Base-by-base conservation (phyloP, 53 echinoderm and acorn worm genomes). In the Holothuria scabra region DNA sequence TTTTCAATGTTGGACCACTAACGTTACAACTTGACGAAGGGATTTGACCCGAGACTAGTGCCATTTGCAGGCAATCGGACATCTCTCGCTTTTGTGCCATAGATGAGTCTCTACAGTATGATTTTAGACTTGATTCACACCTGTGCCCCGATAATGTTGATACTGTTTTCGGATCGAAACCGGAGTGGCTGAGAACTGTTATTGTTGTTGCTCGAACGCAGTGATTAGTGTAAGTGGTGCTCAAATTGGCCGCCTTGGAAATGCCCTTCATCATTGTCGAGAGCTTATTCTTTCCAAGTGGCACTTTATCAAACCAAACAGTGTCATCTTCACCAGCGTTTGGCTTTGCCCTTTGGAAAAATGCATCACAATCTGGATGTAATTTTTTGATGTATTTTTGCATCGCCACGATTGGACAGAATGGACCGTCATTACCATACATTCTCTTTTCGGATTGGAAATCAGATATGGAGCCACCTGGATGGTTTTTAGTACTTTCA, bases 141-240 rank as follows among this genome's bases (percentile, higher is more conserved):
- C 86, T 28, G 20, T 85, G 75, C 10, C 85, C 61, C 1, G 59
- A 59, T 2, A 85, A 21, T 19, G 44, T 67, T 60, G 57, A 48
- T n/a, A 80, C 81, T 23, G 56, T 30, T 56, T 68, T 28, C 0
- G 31, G 28, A 37, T 81, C 80, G 12, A 31, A 67, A 1, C 81
- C 87, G 21, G 80, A 65, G 33, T 81, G 56, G 38, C 66, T 81
- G 33, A 87, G 81, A 0, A 23, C 25, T 4, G 87, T 87, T 24
- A 87, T 88, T 8, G 88, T 65, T 2, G 88, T 83, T 60, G 88
- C 83, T 72, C 61, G 62, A 13, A 83, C 60, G 56, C 61, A 41
- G 21, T 71, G 74, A 59, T 88, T 88, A 13, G 49, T 83, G 46
- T 70, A 82, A 0, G 24, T 32, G 46, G 30, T 61, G 34, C 58